A percentile compares a stretch with the other conserved stretches of the same genome.
Evolutionary conservation across 1,140 invertebrate species (phyloP).

Genomic region (Drosophila nigrodunni): DNA sequence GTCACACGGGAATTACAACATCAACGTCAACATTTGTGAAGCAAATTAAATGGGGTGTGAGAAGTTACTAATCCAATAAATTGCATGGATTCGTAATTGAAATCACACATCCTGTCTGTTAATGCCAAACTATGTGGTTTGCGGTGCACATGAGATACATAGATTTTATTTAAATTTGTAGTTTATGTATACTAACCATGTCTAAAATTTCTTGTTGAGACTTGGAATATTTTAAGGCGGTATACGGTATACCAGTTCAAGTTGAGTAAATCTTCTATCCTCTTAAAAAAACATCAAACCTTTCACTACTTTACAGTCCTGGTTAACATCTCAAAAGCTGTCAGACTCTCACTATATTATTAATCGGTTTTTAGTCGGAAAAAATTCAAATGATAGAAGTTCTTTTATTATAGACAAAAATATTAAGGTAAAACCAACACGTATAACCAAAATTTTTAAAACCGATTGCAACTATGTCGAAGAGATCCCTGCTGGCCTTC

Average conservation of each 20-base stretch:
- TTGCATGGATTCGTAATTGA: slow-evolving; percentile 2
- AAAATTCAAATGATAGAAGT: background rate
- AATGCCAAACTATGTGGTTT: background rate
- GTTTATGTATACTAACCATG: too few species aligned
- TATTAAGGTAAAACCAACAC: background rate
- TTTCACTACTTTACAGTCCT: too few species aligned
- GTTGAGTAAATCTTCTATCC: background rate
- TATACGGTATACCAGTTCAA: too few species aligned
- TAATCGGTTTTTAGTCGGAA: background rate
- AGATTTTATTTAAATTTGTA: too few species aligned
- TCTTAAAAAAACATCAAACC: background rate
- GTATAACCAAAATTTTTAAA: slow-evolving; percentile 12
- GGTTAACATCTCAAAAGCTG: background rate
- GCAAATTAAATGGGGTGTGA: background rate
- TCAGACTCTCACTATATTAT: background rate
- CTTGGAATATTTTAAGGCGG: too few species aligned
- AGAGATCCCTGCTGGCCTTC: slow-evolving; percentile 5
- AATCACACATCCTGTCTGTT: background rate
- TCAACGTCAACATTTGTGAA: background rate
- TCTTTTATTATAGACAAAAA: background rate
- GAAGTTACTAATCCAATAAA: background rate
- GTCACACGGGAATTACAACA: slow-evolving; percentile 8
- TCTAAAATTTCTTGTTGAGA: too few species aligned
- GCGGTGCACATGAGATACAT: too few species aligned
- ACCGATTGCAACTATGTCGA: slow-evolving; percentile 10